Evolutionary conservation across 2,113 vertebrate species (phyloP).

Genomic region (Phaethornis superciliosus): DNA sequence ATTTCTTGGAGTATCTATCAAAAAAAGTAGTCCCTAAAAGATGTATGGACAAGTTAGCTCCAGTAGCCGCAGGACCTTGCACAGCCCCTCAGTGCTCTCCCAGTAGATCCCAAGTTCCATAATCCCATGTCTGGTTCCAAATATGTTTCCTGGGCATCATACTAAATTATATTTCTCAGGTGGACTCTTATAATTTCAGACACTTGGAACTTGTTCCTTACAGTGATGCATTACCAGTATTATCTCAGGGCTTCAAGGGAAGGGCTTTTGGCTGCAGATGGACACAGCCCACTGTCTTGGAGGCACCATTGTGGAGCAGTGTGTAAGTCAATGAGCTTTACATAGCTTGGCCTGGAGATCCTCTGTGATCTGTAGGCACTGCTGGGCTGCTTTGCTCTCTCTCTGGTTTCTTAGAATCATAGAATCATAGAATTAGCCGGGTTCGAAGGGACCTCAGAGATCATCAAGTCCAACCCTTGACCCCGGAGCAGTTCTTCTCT

Average conservation of each 20-base stretch:
- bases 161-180: neutral
- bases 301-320: neutral
- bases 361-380: neutral
- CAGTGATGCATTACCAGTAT: neutral
- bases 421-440: no score
- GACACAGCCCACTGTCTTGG: neutral
- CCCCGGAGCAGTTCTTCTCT: no score
- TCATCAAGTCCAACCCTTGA: no score
- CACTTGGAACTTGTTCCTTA: neutral
- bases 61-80: neutral
- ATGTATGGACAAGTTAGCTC: neutral
- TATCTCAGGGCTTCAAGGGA: neutral
- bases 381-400: neutral
- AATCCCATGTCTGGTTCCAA: neutral
- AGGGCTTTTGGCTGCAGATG: neutral
- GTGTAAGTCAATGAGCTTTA: neutral
- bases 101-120: neutral
- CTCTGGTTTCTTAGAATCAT: no score
- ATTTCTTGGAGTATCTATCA: neutral
- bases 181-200: neutral
- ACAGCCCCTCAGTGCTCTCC: neutral
- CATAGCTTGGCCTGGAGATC: neutral
- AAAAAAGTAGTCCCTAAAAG: neutral
- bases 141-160: neutral
- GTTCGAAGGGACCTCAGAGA: no score